Base-by-base conservation (phyloP, 2,888 invertebrate genomes). In the Coenonympha glycerion region DNA sequence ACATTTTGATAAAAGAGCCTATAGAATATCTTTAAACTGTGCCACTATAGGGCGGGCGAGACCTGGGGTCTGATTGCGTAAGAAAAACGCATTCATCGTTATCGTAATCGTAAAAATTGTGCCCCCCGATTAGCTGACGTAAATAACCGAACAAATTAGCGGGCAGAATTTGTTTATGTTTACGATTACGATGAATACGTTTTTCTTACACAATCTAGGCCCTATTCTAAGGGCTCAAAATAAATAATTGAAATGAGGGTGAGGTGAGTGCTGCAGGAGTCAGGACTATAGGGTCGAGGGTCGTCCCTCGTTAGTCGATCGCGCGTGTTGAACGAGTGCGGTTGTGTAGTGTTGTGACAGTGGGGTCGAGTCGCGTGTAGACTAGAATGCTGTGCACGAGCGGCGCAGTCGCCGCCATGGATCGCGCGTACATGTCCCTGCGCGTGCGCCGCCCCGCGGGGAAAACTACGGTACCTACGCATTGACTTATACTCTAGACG, bases 361-460 rank as follows among this genome's bases (percentile, higher is more conserved):
- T 19, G 34, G 3, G 4, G 3, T 3, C 0, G 9, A 4, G 3
- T n/a, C 85, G 74, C 82, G 85, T 36, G 47, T n/a, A n/a, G n/a
- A n/a, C n/a, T n/a, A 46, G 21, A 13, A 87, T 87, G 87, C 66
- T 87, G 73, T 84, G 87, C 56, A 73, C 82, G 31, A 76, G 73
- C 59, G 81, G 84, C 11, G 82, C 85, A 1, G 81, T 83, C 15
- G 82, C 82, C 28, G 82, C 84, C 16, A 88, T 87, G 87, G 88
- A 88, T 48, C 79, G 88, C 49, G 88, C 87, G 47, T 88, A 88
- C 56, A 88, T 88, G 88, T 87, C 88, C 41, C 64, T 88, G 71
- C 82, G 88, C 50, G 88, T 84, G 59, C 80, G 88, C 64, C 86
- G 84, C 63, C 87, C 87, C 15, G 74, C 73, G 50, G 58, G 74